Evolutionary conservation across 2,113 vertebrate genomes (phyloP), one percentile per base, ranked within the genome.

Genomic region (Neodon shergylaensis): DNA sequence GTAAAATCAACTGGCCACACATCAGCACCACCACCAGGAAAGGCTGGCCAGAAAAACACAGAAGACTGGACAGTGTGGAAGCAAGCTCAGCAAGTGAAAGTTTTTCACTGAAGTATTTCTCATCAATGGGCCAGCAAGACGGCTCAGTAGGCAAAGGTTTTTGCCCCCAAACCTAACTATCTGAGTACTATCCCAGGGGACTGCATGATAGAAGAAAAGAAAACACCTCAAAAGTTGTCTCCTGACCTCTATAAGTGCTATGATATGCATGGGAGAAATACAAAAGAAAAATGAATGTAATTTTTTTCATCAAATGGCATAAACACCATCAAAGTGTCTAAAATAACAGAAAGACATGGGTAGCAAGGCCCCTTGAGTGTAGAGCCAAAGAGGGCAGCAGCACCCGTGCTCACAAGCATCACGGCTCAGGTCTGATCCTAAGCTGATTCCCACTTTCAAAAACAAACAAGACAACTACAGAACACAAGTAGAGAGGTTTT

Each of bases 21-120:
- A 31, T 12, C 16, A 16, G 58, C 91, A 52, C 28, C 7, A 39
- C 72, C 10, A 22, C 24, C 44, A 31, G 1, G 1, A 17, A 11
- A 33, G 63, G n/a, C 28, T 39, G 22, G 49, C 65, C 13, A 47
- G 28, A 84, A 97, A 98, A 94, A 95, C 95, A 96, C 86, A 95
- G 96, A 96, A 39, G 79, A 77, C 63, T 90, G 89, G 97, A 96
- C 24, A 86, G 72, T 26, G 19, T 0, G 85, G 95, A 96, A 94
- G 88, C 77, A 72, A 88, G 94, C 88, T 83, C 52, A 76, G 95
- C 90, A 97, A 88, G 0, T 0, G 58, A 77, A 92, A 63, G 66
- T 26, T 93, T 95, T 73, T 68, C 61, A 36, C 8, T 70, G n/a
- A 39, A 82, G 39, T 68, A 49, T 13, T 65, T 13, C 4, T 65